Percentiles rank a stretch among this genome's conserved stretches.
Evolutionary conservation across 2,888 invertebrate species (phyloP).

Genomic region (Polylopha cassiicola): DNA sequence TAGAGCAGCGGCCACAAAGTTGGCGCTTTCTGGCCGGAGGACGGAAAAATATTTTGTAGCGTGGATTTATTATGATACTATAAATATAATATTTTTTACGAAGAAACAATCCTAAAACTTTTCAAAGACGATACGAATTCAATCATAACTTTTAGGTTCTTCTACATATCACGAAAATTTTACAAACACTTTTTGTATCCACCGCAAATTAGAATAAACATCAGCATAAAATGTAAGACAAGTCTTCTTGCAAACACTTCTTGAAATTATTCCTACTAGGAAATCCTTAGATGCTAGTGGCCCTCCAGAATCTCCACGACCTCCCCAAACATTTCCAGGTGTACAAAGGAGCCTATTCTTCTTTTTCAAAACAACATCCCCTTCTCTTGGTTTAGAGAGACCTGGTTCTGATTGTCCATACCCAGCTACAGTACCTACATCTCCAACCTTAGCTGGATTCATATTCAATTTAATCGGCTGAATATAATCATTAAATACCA

Average conservation of each 20-base stretch:
- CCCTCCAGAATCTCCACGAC: slow-evolving; percentile 16
- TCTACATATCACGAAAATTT: too few relatives aligned
- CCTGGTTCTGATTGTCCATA: slow-evolving; percentile 3
- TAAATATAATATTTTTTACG: too few relatives aligned
- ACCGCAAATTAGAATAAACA: slow-evolving; percentile 9
- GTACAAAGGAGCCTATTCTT: slow-evolving; percentile 3
- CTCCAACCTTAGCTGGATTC: not conserved
- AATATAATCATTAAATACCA: not conserved
- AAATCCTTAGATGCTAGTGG: not conserved
- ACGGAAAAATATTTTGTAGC: too few relatives aligned
- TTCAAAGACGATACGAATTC: too few relatives aligned
- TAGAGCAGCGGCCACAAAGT: too few relatives aligned
- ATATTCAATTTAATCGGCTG: slow-evolving; percentile 2
- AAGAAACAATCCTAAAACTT: too few relatives aligned
- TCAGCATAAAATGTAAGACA: slow-evolving; percentile 15
- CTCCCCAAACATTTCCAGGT: slow-evolving; percentile 7
- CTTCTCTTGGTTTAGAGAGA: slow-evolving; percentile 2
- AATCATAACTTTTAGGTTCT: too few relatives aligned
- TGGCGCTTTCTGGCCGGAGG: too few relatives aligned
- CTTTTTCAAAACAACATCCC: slow-evolving; percentile 7
- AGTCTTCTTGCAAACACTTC: slow-evolving; percentile 1
- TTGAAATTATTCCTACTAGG: slow-evolving; percentile 11
- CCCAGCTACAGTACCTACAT: slow-evolving; percentile 6
- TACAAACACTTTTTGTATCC: too few relatives aligned
- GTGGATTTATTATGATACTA: too few relatives aligned